Evolutionary conservation across 2,888 invertebrate species (phyloP), one percentile per base, ranked within the genome.

Genomic region (Euplexia lucipara): DNA sequence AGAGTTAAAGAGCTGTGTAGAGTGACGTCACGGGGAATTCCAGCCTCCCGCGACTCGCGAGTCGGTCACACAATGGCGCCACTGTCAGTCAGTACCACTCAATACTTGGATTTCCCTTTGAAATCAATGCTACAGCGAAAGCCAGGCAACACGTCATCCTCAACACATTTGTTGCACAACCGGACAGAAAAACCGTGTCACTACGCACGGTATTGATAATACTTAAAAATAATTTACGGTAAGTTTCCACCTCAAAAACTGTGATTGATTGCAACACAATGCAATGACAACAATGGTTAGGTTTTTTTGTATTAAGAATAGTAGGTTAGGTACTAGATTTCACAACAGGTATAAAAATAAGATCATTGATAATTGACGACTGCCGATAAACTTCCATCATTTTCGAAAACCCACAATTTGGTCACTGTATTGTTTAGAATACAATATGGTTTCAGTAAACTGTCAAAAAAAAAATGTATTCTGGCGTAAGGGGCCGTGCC

Each of bases 151-250:
- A 86, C 91, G 90, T 93, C 93, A 92, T 86, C 86, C 84, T 85
- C 86, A 83, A 82, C 86, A 86, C 84, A 86, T 86, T 81, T 84
- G 86, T 94, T 94, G 91, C 91, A 90, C 91, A 93, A 92, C 84
- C 88, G 89, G 87, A 88, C 87, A 80, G 65, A 76, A 81, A 66
- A 89, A 88, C 86, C 83, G 88, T 90, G 92, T 88, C 90, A 89
- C 85, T 86, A 83, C 76, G 44, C 49, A 83, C 77, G 44, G 51
- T 67, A 66, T 62, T 47, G 42, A 62, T 47, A 51, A 56, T 68
- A 53, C 75, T 68, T 42, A 34, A 60, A 67, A 67, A 67, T 30
- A 3, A 35, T 37, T 18, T 42, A 14, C 52, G 52, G 37, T 26
- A 39, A 5, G 8, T 16, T 9, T 18, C n/a, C 7, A 65, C 41